Evolutionary conservation across 2,113 vertebrate genomes (phyloP).

Genomic region (Colistium nudipinnis): DNA sequence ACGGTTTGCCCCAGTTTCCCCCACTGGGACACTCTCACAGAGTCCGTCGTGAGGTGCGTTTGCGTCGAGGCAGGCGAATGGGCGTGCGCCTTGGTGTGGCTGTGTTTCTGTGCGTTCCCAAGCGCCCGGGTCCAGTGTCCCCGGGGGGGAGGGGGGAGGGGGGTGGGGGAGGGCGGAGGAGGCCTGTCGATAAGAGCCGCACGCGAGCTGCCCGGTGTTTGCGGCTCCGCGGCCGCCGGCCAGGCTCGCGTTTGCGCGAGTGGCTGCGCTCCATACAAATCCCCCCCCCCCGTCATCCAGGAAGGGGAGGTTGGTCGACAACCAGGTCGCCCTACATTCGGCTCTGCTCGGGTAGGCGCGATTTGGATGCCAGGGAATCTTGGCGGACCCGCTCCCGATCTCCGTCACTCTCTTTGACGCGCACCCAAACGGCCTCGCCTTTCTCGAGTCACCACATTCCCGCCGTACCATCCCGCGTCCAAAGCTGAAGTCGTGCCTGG

Average conservation of each 20-base stretch:
- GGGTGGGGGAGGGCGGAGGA: no score
- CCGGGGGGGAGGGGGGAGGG: constrained; percentile 26
- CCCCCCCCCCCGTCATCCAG: constrained; percentile 27
- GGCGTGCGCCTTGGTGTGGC: constrained; percentile 10
- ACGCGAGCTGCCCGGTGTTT: constrained; percentile 10
- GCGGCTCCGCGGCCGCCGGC: constrained; percentile 32
- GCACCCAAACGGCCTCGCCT: neutral
- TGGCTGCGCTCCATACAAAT: constrained; percentile 44
- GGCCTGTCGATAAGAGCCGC: no score
- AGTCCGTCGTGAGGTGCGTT: constrained; percentile 40
- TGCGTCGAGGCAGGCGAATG: constrained; percentile 1
- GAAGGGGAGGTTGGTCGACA: neutral
- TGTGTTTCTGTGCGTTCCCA: constrained; percentile 9
- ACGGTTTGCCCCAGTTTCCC: constrained; percentile 74
- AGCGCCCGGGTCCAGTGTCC: constrained; percentile 27
- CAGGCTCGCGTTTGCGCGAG: constrained; percentile 45
- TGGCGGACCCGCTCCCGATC: constrained; percentile 23
- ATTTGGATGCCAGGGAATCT: neutral
- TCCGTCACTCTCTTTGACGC: constrained; percentile 18
- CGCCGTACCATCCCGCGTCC: constrained; percentile 1
- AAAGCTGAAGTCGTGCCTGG: constrained; percentile 23
- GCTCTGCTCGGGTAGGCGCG: neutral
- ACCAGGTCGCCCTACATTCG: neutral
- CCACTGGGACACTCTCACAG: constrained; percentile 55
- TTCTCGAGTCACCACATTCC: constrained; percentile 15